Evolutionary conservation across 2,113 vertebrate genomes (phyloP).

Genomic region (Hepsetus odoe): DNA sequence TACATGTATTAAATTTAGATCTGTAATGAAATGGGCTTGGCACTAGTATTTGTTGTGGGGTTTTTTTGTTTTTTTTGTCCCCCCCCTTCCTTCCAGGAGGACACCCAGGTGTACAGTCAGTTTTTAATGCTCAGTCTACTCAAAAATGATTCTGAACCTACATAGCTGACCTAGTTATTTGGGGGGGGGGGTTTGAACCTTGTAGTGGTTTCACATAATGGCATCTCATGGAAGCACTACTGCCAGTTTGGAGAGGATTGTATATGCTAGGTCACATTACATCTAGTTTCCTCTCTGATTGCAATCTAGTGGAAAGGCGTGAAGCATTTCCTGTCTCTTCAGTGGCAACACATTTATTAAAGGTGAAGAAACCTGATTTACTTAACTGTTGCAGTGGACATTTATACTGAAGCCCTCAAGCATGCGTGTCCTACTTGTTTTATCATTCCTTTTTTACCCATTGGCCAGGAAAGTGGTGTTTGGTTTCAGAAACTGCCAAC

Average conservation of each 20-base stretch:
- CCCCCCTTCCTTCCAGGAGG: background rate
- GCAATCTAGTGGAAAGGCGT: background rate
- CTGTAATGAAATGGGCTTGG: background rate
- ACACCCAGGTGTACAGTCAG: background rate
- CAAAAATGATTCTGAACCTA: background rate
- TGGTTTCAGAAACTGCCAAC: background rate
- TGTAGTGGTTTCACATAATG: background rate
- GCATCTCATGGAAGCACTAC: background rate
- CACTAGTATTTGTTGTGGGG: too few species aligned
- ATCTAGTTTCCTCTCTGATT: background rate
- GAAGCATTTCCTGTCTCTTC: conserved; percentile 5
- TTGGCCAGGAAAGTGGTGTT: conserved; percentile 2
- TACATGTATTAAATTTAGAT: background rate
- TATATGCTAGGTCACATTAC: conserved; percentile 28
- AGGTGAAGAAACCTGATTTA: conserved; percentile 25
- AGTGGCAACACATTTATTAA: background rate
- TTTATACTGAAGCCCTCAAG: background rate
- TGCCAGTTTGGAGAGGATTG: background rate
- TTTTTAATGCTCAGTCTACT: background rate
- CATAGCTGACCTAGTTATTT: background rate
- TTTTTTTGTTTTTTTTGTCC: background rate
- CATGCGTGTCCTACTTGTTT: conserved; percentile 21
- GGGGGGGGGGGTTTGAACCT: background rate
- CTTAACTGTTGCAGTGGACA: background rate
- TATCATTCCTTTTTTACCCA: background rate